These are phyloP conservation scores for Aphelenchoides fujianensis DNA, from an alignment of 1,140 invertebrate species.

Conservation along the genomic window DNA sequence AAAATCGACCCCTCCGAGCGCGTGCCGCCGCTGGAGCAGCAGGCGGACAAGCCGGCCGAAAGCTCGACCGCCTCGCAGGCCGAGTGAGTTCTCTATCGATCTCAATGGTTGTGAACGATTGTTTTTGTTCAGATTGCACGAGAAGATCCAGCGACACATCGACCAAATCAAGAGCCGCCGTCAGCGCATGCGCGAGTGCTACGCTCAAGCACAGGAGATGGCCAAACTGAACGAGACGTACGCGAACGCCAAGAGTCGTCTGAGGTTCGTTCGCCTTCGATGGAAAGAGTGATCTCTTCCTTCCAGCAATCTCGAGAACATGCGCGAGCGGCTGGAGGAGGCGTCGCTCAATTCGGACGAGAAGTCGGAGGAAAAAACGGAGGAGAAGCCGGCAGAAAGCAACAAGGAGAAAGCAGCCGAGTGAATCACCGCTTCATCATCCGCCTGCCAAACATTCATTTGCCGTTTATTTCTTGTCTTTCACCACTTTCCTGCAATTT, in stretches of 20 bases:
- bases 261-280: not conserved
- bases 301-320: constrained; percentile 8
- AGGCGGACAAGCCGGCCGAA: not conserved
- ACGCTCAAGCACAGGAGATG: constrained; percentile 9
- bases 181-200: constrained; percentile 16
- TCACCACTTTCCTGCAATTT: not conserved
- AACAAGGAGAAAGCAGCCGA: too few species aligned
- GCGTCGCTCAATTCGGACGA: not conserved
- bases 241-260: not conserved
- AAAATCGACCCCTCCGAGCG: not conserved
- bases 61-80: not conserved
- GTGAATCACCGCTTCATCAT: not conserved
- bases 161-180: constrained; percentile 6
- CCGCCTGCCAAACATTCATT: not conserved
- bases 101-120: too few species aligned
- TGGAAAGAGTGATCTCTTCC: too few species aligned
- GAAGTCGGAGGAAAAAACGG: too few species aligned
- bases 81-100: constrained; percentile 4
- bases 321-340: constrained; percentile 9
- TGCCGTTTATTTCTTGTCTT: not conserved
- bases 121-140: constrained; percentile 10
- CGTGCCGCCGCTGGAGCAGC: not conserved
- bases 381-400: too few species aligned
- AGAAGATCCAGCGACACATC: constrained; percentile 20
- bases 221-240: not conserved